Evolutionary conservation across 2,797 vertebrate genomes (phyloP).

Genomic region (Chaetophractus vellerosus): DNA sequence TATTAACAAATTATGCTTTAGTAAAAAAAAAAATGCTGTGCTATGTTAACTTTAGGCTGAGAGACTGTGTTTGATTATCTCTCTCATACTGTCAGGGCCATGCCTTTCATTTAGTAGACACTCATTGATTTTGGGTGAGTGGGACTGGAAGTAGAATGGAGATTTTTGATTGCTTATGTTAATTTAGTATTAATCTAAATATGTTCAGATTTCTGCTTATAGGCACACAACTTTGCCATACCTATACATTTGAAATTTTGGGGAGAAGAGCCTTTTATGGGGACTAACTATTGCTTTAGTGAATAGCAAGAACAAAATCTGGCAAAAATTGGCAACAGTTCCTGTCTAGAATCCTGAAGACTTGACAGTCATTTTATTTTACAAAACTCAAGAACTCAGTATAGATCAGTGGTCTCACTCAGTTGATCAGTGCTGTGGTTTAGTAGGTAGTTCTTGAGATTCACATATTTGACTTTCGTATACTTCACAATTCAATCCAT

Average conservation of each 20-base stretch:
- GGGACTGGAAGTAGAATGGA: not conserved
- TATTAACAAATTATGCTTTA: not conserved
- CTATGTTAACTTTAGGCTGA: not conserved
- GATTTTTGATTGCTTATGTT: not conserved
- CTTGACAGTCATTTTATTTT: not conserved
- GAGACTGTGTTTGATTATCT: not conserved
- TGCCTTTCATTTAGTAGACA: not conserved
- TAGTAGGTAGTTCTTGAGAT: not conserved
- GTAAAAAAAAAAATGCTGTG: not conserved
- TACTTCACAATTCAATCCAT: not conserved
- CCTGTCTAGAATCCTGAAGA: not conserved
- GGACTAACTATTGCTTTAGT: not conserved
- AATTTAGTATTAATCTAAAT: not conserved
- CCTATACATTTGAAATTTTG: not conserved
- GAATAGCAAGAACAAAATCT: not conserved
- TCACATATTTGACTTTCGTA: not conserved
- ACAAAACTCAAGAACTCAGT: not conserved
- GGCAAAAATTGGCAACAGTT: not conserved
- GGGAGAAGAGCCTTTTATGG: not conserved
- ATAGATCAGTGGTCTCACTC: not conserved
- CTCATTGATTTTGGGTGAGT: not conserved
- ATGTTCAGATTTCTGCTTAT: not conserved
- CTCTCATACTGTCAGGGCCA: not conserved
- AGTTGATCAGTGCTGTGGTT: not conserved
- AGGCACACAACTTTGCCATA: not conserved